Conservation (phyloP, 2,797 vertebrate species). For the Tangara arthus region DNA sequence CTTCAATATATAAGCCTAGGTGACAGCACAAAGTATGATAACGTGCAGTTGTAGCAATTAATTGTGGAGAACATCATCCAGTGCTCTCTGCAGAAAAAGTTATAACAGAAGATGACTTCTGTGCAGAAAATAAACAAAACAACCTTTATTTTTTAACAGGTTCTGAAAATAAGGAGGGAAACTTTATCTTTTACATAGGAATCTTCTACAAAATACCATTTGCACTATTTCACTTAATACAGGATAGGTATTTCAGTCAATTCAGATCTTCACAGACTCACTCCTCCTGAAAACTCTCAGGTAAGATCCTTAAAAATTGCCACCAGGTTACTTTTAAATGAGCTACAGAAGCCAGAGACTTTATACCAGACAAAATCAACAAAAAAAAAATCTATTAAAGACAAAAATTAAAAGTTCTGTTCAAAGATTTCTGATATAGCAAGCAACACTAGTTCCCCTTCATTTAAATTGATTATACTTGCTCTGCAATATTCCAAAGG, state of each 20-base stretch:
- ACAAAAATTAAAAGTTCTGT: not conserved
- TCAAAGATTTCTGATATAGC: not conserved
- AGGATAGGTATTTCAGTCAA: not conserved
- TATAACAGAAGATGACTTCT: not conserved
- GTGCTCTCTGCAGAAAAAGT: not conserved
- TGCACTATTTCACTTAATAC: not conserved
- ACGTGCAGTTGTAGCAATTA: not conserved
- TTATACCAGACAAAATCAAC: not conserved
- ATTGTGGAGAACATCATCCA: not conserved
- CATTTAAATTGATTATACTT: not conserved
- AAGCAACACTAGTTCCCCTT: not conserved
- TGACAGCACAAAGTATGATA: not conserved
- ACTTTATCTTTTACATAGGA: not conserved
- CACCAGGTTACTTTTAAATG: not conserved
- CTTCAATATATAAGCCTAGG: not conserved
- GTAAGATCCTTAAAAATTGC: not conserved
- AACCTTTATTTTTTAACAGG: not conserved
- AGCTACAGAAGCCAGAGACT: not conserved
- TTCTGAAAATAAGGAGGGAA: not conserved
- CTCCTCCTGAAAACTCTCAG: not conserved
- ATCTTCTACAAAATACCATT: not conserved
- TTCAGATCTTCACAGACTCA: not conserved
- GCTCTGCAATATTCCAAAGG: not conserved
- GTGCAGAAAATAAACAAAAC: not conserved
- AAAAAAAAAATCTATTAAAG: not conserved